Evolutionary conservation across 2,797 vertebrate genomes (phyloP), one percentile per base, ranked within the genome.

Genomic region (Carduelis carduelis): DNA sequence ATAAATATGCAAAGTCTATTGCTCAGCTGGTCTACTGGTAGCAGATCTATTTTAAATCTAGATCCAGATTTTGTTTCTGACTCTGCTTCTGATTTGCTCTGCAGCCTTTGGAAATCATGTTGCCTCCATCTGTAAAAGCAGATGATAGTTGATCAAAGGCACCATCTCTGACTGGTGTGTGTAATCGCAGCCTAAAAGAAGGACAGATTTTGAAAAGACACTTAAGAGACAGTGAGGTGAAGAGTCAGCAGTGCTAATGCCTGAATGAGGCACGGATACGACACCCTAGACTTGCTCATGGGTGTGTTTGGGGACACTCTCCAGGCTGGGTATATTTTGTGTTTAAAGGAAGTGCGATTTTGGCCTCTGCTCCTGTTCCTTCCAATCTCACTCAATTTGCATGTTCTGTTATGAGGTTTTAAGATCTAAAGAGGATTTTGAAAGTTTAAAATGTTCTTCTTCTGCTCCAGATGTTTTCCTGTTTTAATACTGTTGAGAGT

Each of bases 71-170:
- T 90, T 90, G 52, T 78, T 89, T 92, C 90, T 94, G 55, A 86
- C 56, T 91, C 78, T 93, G 92, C 74, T 90, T 91, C 93, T 90
- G 74, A 92, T 93, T 96, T 93, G 63, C 66, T 94, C 46, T 77
- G 37, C 76, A 76, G 86, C 91, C 70, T 82, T 91, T 79, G 72
- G 93, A 82, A 93, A 89, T 77, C 87, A 91, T 52, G 56, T 70
- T 92, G 82, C 56, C 46, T 92, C 79, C 89, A 74, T 90, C 72
- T 96, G 86, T 86, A 93, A 94, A 95, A 90, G 74, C 90, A 94
- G 79, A 96, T 83, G 90, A 83, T 92, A 86, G 87, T 61, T 89
- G 94, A 97, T 95, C 88, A 96, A 95, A 96, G 77, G 75, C 52
- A 85, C 46, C 32, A 59, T 87, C 61, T 86, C 75, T 75, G 46